Conservation (phyloP, 2,113 vertebrate species). For the Mastomys coucha region DNA sequence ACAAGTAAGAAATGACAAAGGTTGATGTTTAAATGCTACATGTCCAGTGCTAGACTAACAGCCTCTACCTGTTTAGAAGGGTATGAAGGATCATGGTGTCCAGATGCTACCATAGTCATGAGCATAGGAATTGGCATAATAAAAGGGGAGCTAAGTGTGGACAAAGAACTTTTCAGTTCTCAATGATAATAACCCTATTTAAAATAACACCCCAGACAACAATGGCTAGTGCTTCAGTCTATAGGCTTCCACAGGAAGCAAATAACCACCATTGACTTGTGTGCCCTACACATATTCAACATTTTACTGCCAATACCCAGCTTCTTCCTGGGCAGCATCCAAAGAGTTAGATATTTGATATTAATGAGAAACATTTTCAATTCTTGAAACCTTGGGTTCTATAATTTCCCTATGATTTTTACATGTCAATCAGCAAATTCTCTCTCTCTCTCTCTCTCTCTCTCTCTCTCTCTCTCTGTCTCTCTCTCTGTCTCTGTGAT, state of each 20-base stretch:
- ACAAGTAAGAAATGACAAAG: not conserved
- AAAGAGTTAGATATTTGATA: not conserved
- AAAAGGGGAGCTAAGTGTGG: not conserved
- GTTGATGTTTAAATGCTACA: not conserved
- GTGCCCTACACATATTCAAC: not conserved
- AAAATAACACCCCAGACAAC: not conserved
- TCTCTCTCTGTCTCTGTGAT: not conserved
- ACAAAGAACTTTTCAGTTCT: not conserved
- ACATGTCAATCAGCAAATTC: not conserved
- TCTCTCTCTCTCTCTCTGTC: too few relatives aligned
- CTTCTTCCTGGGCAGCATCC: not conserved
- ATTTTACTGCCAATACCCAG: not conserved
- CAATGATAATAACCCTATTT: not conserved
- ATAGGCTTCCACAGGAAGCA: not conserved
- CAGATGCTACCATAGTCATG: not conserved
- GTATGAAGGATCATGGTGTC: not conserved
- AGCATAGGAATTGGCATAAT: not conserved
- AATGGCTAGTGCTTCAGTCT: not conserved
- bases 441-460: too few relatives aligned
- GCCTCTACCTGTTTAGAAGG: not conserved
- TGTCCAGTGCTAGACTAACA: not conserved
- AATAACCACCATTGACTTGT: not conserved
- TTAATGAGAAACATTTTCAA: not conserved
- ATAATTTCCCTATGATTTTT: not conserved
- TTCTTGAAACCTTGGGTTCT: not conserved